Evolutionary conservation across 2,797 vertebrate species (phyloP).

Genomic region (Otolemur crassicaudatus): DNA sequence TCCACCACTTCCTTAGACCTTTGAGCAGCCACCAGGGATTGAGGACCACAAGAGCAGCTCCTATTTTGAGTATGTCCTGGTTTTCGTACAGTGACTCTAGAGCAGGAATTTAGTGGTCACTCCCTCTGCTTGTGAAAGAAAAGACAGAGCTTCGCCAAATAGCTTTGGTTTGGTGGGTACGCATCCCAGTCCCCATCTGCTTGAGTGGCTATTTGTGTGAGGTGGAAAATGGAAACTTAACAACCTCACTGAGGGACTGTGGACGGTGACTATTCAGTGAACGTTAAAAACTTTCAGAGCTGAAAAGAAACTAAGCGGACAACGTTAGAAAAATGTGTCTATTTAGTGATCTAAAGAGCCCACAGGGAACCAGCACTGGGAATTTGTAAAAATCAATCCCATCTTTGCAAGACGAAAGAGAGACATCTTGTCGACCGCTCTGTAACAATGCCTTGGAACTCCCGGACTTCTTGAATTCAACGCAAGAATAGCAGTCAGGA

Average conservation of each 20-base stretch:
- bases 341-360: neutral
- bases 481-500: neutral
- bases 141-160: slow-evolving; percentile 30
- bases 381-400: neutral
- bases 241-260: neutral
- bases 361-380: neutral
- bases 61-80: neutral
- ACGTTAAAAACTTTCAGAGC: neutral
- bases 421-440: neutral
- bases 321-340: neutral
- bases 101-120: neutral
- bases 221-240: slow-evolving; percentile 21
- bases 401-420: neutral
- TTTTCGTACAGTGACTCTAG: slow-evolving; percentile 19
- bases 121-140: neutral
- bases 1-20: neutral
- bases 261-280: neutral
- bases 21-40: neutral
- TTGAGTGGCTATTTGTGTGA: slow-evolving; percentile 35
- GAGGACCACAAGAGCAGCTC: neutral
- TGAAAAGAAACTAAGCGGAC: slow-evolving; percentile 1
- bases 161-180: slow-evolving; percentile 35
- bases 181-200: neutral
- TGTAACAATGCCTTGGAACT: neutral
- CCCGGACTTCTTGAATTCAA: slow-evolving; percentile 26